A percentile compares a stretch with the other conserved stretches of the same genome.
phyloP scores from a whole-genome alignment of 1,140 invertebrate species.

The Ladona fulva region DNA sequence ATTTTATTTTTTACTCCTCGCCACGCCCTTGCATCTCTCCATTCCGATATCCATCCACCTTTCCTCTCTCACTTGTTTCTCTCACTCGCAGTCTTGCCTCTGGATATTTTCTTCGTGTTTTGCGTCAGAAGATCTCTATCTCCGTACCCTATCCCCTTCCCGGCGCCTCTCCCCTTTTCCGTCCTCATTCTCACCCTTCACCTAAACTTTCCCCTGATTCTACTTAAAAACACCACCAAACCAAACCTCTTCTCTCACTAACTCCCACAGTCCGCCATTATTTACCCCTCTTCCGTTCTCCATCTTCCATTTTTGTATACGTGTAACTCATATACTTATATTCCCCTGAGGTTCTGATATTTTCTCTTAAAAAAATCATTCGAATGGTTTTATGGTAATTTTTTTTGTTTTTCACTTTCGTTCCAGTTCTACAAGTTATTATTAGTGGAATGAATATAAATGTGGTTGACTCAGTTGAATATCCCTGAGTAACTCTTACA shows the following conservation, averaged over 20 bases:
- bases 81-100: neutral
- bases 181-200: neutral
- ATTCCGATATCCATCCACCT: neutral
- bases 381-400: no score
- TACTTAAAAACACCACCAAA: neutral
- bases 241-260: neutral
- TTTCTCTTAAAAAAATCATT: no score
- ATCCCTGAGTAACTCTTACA: no score
- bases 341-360: no score
- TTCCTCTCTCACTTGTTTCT: neutral
- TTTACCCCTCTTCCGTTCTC: neutral
- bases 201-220: neutral
- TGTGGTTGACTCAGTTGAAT: no score
- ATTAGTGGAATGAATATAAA: no score
- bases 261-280: neutral
- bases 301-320: no score
- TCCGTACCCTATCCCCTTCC: neutral
- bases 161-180: neutral
- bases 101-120: neutral
- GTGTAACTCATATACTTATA: no score
- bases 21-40: neutral
- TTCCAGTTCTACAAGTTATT: no score
- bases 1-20: neutral
- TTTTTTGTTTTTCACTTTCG: no score
- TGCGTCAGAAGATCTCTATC: neutral